phyloP scores from a whole-genome alignment of 1,140 invertebrate genomes.

The Eueides isabella region DNA sequence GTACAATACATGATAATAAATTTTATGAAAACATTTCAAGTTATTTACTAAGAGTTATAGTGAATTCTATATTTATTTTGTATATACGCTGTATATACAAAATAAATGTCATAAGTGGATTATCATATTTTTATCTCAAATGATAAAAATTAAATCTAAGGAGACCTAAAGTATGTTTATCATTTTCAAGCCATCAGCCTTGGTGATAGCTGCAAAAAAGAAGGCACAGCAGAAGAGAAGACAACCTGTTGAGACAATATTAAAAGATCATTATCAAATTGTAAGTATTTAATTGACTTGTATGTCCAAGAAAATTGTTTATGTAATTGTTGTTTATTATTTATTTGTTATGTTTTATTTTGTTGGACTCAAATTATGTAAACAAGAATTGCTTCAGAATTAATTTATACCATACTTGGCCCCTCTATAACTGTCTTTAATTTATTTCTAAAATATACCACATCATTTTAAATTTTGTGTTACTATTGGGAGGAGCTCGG shows the following conservation, averaged over 20 bases:
- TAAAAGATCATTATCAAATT: constrained; percentile 84
- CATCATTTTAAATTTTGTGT: no score
- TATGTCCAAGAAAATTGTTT: no score
- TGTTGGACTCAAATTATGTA: no score
- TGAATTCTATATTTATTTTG: neutral
- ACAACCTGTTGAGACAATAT: constrained; percentile 62
- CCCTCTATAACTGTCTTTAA: no score
- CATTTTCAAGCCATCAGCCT: constrained; percentile 76
- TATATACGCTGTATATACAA: no score
- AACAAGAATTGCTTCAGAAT: no score
- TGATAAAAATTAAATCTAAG: neutral
- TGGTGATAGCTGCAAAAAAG: constrained; percentile 83
- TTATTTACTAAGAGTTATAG: neutral
- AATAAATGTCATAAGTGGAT: constrained; percentile 13
- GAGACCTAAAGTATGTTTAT: neutral
- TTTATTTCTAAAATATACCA: no score
- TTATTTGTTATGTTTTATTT: no score
- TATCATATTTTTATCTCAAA: neutral
- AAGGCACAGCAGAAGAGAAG: constrained; percentile 82
- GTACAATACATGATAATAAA: neutral
- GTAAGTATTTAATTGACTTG: constrained; percentile 70
- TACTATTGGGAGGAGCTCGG: no score
- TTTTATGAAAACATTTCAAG: neutral
- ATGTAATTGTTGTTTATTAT: no score
- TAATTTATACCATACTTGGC: no score